A percentile compares a stretch with the other conserved stretches of the same genome.
Conservation (phyloP, 2,888 invertebrate species). For the Scaptomyza flava region DNA sequence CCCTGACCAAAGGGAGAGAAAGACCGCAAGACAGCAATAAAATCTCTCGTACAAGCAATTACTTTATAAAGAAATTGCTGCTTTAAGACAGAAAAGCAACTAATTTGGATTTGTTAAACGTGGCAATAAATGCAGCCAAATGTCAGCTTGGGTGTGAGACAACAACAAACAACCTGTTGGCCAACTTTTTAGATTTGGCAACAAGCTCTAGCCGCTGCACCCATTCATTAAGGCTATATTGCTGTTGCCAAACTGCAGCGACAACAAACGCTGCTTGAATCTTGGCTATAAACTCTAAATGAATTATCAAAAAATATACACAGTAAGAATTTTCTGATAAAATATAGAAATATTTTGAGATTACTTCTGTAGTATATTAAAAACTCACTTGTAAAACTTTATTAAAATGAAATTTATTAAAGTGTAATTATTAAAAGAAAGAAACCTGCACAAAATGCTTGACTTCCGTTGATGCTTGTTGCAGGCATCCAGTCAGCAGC, state of each 20-base stretch:
- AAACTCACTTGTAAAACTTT: not conserved
- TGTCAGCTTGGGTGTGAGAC: constrained; percentile 32
- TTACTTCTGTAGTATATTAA: no score
- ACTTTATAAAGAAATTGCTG: constrained; percentile 19
- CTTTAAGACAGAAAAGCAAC: constrained; percentile 9
- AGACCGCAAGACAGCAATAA: constrained; percentile 16
- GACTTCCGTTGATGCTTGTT: constrained; percentile 65
- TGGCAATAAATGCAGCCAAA: not conserved
- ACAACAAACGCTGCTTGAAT: constrained; percentile 21
- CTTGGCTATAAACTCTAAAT: constrained; percentile 62
- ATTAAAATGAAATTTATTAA: not conserved
- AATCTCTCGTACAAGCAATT: constrained; percentile 6
- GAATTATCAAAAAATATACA: constrained; percentile 11
- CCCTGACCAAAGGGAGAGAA: constrained; percentile 23
- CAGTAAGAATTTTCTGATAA: not conserved
- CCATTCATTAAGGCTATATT: constrained; percentile 16
- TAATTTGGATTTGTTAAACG: constrained; percentile 24
- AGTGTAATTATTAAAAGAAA: constrained; percentile 39
- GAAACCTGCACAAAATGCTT: constrained; percentile 40
- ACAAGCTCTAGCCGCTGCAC: constrained; percentile 42
- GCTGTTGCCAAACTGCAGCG: constrained; percentile 33
- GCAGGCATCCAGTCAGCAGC: constrained; percentile 5
- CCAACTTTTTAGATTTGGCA: constrained; percentile 42
- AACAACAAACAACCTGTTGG: constrained; percentile 43
- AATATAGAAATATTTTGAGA: not conserved